Evolutionary conservation across 2,797 vertebrate species (phyloP).

Genomic region (Mus minutoides): DNA sequence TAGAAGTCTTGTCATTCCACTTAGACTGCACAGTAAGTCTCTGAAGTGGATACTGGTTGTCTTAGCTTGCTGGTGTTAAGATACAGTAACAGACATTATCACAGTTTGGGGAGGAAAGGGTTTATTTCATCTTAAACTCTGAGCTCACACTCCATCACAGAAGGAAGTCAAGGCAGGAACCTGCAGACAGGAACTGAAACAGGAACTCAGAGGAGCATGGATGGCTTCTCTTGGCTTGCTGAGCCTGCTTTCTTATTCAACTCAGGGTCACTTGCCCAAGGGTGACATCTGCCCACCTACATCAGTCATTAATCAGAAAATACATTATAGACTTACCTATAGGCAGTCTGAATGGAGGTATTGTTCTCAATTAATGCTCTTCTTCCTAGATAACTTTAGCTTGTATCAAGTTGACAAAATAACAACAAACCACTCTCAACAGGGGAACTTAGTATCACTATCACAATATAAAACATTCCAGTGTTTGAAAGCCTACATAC

Average conservation of each 20-base stretch:
- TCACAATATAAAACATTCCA: neutral
- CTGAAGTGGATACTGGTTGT: conserved; percentile 4
- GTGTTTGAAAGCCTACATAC: neutral
- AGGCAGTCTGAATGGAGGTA: neutral
- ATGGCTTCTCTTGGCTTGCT: neutral
- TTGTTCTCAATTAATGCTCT: neutral
- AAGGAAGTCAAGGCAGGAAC: neutral
- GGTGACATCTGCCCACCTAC: neutral
- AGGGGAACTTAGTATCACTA: neutral
- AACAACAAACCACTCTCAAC: neutral
- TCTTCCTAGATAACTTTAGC: neutral
- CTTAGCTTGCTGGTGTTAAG: neutral
- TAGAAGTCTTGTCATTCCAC: conserved; percentile 12
- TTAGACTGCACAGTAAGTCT: conserved; percentile 41
- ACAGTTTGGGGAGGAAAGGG: neutral
- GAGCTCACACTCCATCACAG: neutral
- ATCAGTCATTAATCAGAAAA: neutral
- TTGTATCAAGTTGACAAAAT: neutral
- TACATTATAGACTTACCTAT: neutral
- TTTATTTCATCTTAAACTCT: neutral
- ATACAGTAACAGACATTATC: neutral
- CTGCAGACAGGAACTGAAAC: neutral
- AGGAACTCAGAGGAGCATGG: neutral
- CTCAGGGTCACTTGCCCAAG: neutral
- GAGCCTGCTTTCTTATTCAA: neutral